phyloP scores from a whole-genome alignment of 2,113 vertebrate species.

The Oreotrochilus melanogaster region DNA sequence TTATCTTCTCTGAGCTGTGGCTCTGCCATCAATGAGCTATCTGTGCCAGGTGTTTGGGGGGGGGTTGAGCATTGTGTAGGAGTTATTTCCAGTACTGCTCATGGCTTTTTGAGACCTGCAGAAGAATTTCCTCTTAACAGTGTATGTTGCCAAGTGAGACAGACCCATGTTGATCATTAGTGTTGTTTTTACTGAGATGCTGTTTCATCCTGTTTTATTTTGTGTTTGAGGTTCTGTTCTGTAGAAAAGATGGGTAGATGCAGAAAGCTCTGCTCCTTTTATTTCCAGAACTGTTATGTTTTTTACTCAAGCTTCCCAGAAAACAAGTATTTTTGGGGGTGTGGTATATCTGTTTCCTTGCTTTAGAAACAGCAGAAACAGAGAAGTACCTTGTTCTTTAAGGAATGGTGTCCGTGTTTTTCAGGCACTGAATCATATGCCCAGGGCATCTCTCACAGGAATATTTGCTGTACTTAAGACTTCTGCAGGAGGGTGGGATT shows the following conservation, averaged over 20 bases:
- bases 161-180: neutral
- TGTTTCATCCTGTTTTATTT: neutral
- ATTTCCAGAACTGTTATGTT: neutral
- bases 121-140: neutral
- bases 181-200: neutral
- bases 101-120: neutral
- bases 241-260: neutral
- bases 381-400: neutral
- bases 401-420: neutral
- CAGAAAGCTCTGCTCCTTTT: neutral
- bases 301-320: neutral
- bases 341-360: neutral
- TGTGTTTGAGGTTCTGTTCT: neutral
- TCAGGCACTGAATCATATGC: neutral
- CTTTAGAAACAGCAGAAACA: neutral
- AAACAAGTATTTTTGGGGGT: neutral
- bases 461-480: neutral
- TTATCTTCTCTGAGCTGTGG: neutral
- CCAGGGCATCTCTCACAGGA: neutral
- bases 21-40: neutral
- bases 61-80: neutral
- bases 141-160: neutral
- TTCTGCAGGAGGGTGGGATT: neutral
- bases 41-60: neutral
- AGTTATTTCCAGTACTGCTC: slow-evolving; percentile 8